Base-by-base conservation (phyloP, 2,797 vertebrate genomes). In the Enteromius thamalakanensis region DNA sequence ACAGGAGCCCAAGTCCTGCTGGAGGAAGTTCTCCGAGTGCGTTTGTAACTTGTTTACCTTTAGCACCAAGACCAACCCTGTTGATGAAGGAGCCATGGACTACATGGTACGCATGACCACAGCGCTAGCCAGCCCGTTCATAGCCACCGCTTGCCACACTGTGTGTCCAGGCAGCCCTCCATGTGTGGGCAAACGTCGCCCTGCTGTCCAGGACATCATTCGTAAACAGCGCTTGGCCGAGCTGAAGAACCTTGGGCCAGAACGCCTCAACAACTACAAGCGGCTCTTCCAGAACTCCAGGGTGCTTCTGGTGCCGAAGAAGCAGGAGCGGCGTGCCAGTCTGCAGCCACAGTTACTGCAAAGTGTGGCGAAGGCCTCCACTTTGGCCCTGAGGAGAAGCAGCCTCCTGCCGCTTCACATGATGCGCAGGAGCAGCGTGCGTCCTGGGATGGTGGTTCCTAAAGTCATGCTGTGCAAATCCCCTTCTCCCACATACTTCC, bases 81-180 rank as follows among this genome's bases (percentile, higher is more conserved):
- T 94, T 89, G 96, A 97, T 3, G 95, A 97, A 0, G 98, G 98
- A 0, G 96, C 93, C 8, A 89, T 99, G 3, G 94, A 99, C 85
- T 95, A 97, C 89, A 97, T 97, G 97, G 97, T 99, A 65, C 93
- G 91, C 80, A 89, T 96, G 90, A 99, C 98, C 62, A 99, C 98
- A 0, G 89, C 95, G 10, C 85, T 98, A 69, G 91, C 89, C 87
- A 97, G 96, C 65, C 97, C 97, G 0, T 92, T 97, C 1, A 87
- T 99, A 17, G 96, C 96, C 26, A 88, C 94, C 1, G 93, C 93
- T 0, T 98, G 96, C 87, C 94, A 85, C 85, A 98, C 98, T 0
- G 95, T 98, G 82, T 96, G 95, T 81, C 97, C 97, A 0, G 93
- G 94, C 77, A 96, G 95, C 89, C 96, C 96, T 0, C 98, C 98